Conservation (phyloP, 2,113 vertebrate species). For the Campylorhamphus procurvoides region DNA sequence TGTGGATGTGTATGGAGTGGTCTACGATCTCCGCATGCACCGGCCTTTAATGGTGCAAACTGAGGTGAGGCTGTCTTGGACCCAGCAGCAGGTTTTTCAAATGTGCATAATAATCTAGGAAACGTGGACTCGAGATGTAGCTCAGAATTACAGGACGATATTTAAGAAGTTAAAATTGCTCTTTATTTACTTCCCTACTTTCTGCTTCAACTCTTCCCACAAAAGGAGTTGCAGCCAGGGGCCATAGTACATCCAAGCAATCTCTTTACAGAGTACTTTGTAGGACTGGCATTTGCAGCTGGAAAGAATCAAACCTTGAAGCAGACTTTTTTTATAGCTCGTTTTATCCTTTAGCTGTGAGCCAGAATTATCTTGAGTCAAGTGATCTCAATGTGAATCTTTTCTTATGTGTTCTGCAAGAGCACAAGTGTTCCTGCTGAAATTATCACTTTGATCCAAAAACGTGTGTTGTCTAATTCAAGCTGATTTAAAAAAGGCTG, state of each 20-base stretch:
- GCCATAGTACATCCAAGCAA: fast-evolving
- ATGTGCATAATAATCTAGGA: neutral
- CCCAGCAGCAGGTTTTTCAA: neutral
- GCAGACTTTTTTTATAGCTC: neutral
- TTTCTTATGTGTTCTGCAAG: neutral
- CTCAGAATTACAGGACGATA: neutral
- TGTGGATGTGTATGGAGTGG: conserved; percentile 88
- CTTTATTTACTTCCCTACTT: neutral
- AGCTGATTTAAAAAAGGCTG: neutral
- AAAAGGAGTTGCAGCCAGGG: neutral
- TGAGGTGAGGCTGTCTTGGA: conserved; percentile 79
- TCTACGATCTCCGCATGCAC: conserved; percentile 92
- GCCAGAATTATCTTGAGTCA: neutral
- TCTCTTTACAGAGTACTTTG: neutral
- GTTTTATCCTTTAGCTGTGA: neutral
- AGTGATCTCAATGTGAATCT: fast-evolving
- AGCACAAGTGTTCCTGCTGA: neutral
- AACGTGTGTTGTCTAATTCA: neutral
- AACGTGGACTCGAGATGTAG: neutral
- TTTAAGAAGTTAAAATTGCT: neutral
- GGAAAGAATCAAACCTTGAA: neutral
- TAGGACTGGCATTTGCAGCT: neutral
- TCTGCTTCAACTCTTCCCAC: neutral
- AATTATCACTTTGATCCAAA: neutral
- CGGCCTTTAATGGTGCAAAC: conserved; percentile 95